phyloP scores from a whole-genome alignment of 2,113 vertebrate species.

The Ptyas mucosa region DNA sequence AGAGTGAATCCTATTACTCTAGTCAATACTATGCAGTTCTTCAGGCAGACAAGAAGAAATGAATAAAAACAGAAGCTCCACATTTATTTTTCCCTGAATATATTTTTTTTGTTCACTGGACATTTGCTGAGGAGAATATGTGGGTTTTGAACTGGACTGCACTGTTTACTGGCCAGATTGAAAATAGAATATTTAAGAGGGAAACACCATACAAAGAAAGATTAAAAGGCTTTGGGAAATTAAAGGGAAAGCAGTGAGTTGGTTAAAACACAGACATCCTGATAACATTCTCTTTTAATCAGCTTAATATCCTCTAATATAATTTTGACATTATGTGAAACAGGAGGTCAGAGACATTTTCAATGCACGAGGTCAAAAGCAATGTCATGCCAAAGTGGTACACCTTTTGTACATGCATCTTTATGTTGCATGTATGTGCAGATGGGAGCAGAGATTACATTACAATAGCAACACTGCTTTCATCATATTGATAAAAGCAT shows the following conservation, averaged over 20 bases:
- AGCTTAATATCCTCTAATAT: neutral
- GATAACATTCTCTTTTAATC: conserved; percentile 11
- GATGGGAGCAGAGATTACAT: neutral
- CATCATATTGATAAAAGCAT: neutral
- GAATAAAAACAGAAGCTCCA: neutral
- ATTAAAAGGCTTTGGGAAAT: conserved; percentile 5
- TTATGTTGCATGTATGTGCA: neutral
- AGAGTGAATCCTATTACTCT: neutral
- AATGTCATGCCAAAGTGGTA: neutral
- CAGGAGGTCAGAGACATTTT: neutral
- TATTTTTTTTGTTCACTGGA: neutral
- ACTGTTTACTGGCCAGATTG: neutral
- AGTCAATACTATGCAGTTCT: neutral
- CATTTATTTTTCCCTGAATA: conserved; percentile 1
- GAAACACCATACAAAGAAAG: neutral
- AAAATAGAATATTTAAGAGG: neutral
- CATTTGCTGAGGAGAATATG: neutral
- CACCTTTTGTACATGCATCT: neutral
- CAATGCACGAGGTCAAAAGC: neutral
- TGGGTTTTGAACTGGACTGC: conserved; percentile 3
- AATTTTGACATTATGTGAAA: neutral
- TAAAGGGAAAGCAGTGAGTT: conserved; percentile 9
- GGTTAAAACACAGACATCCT: neutral
- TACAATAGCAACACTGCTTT: neutral
- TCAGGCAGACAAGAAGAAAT: neutral